Conservation (phyloP, 2,888 invertebrate species). For the Drosophila mimica region DNA sequence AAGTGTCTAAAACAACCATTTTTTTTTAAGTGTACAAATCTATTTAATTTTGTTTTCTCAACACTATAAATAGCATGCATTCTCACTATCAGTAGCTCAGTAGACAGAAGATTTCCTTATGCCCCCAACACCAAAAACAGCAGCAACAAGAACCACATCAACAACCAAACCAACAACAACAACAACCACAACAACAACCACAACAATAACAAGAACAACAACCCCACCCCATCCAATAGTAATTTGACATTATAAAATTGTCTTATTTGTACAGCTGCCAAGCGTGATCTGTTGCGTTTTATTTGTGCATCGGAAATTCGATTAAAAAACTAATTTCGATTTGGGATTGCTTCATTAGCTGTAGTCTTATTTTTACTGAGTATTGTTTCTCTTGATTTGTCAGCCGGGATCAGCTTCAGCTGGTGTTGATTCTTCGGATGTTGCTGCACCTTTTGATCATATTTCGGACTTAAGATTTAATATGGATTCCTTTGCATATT, state of each 20-base stretch:
- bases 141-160: neutral
- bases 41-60: neutral
- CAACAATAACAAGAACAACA: neutral
- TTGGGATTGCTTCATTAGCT: constrained; percentile 1
- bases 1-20: neutral
- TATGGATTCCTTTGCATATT: neutral
- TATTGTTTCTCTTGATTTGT: constrained; percentile 4
- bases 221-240: neutral
- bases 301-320: constrained; percentile 23
- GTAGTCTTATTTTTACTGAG: neutral
- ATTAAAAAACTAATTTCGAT: constrained; percentile 17
- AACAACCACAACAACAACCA: neutral
- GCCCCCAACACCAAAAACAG: neutral
- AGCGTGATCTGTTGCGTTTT: constrained; percentile 24
- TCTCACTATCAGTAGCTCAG: constrained; percentile 33
- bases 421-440: neutral
- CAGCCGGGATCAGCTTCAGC: neutral
- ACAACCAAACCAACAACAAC: neutral
- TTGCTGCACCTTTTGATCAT: neutral
- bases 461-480: neutral
- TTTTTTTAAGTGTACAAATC: constrained; percentile 7
- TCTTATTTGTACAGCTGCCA: constrained; percentile 28
- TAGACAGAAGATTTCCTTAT: constrained; percentile 23
- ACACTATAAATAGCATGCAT: constrained; percentile 40
- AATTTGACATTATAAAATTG: constrained; percentile 18